Conservation (phyloP, 2,113 vertebrate species). For the Prionailurus bengalensis region DNA sequence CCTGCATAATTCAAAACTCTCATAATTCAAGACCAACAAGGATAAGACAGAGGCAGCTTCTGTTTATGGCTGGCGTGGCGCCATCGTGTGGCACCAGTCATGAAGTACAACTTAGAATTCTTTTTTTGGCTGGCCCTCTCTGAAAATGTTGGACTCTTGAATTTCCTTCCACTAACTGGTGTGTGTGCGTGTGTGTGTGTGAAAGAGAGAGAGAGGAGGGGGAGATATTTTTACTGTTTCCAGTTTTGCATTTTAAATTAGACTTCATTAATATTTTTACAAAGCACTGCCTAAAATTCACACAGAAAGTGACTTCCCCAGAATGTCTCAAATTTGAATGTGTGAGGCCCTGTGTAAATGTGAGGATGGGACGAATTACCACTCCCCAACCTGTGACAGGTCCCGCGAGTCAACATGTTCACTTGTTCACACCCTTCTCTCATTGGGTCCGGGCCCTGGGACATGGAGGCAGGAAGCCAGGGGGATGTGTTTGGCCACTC, state of each 20-base stretch:
- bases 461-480: background rate
- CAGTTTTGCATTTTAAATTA: background rate
- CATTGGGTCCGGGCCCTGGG: background rate
- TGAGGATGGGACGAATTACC: background rate
- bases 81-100: background rate
- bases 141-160: background rate
- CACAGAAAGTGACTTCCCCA: background rate
- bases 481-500: background rate
- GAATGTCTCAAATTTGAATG: background rate
- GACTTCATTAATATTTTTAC: background rate
- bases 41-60: background rate
- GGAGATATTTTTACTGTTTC: background rate
- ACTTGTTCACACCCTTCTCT: background rate
- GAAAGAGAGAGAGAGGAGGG: too few relatives aligned
- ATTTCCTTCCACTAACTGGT: background rate
- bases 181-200: background rate
- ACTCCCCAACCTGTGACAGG: background rate
- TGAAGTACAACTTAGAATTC: background rate
- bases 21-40: background rate
- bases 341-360: background rate
- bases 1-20: background rate
- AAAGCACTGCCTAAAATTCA: background rate
- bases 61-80: background rate
- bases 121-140: background rate
- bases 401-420: background rate